Evolutionary conservation across 1,140 invertebrate species (phyloP), one percentile per base, ranked within the genome.

Genomic region (Thereuonema tuberculata): DNA sequence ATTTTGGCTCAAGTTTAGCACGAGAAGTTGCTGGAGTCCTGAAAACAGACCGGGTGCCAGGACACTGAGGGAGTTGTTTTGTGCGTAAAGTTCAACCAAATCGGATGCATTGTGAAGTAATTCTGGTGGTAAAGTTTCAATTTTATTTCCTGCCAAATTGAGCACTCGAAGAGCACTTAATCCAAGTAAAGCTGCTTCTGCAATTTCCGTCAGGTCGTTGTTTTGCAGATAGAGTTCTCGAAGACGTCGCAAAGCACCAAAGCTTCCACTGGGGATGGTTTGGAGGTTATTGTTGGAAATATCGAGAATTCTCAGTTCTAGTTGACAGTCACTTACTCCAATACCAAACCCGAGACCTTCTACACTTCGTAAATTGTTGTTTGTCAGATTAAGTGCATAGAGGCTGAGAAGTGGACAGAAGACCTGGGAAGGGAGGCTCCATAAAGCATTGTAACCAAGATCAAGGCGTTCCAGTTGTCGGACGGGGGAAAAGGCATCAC

Each of bases 1-100:
- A 75, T 97, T 97, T 59, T 85, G 82, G 1, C 87, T 87, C 55
- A 94, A 75, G 72, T 96, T 88, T 29, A 97, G 77, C 12, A 89
- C 81, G 43, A 90, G 76, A 54, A 97, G 75, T 67, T 89, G 65
- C 61, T 84, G 81, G 60, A 93, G 76, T 17, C 82, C 81, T 63
- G 83, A 82, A 85, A 88, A 50, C 84, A 89, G 67, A 1, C 85
- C 85, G 1, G 85, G 84, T 2, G 85, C 84, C 20, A 90, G 73
- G 2, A 84, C 81, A 65, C 80, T 80, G 58, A 92, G 72, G 1
- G 85, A 84, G 77, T 93, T 93, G 72, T 92, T 92, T 70, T 88
- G 84, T 65, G 93, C 72, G 70, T 88, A 84, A 63, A 93, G 82
- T 75, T 91, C 87, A 74, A 86, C 87, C 58, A 94, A 68, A 58